Conservation (phyloP, 2,113 vertebrate species). For the Cryptomyrus ogoouensis region DNA sequence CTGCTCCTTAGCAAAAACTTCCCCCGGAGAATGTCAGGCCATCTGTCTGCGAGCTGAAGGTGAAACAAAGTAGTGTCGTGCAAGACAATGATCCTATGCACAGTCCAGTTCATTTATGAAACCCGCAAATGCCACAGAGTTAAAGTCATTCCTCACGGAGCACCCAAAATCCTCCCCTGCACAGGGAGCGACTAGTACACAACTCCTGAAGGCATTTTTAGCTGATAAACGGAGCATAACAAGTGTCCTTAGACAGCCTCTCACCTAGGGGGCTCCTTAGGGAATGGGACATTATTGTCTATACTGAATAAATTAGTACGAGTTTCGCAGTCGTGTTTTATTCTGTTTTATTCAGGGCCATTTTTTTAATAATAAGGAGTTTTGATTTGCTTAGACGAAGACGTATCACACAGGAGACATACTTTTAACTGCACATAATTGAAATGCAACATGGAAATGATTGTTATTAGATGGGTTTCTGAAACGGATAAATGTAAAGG, state of each 20-base stretch:
- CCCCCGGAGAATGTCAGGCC: not conserved
- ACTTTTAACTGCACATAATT: not conserved
- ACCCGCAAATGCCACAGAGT: not conserved
- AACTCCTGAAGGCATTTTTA: not conserved
- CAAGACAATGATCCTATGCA: not conserved
- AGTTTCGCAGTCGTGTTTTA: not conserved
- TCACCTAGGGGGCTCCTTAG: not conserved
- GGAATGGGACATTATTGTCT: not conserved
- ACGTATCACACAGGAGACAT: not conserved
- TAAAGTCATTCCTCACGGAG: not conserved
- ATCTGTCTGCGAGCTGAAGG: not conserved
- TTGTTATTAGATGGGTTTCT: not conserved
- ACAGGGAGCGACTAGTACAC: not conserved
- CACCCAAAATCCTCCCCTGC: not conserved
- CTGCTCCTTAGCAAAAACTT: not conserved
- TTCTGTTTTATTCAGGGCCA: not conserved
- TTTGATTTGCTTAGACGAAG: not conserved
- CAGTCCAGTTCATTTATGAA: not conserved
- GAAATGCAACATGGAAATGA: not conserved
- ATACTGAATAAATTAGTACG: not conserved
- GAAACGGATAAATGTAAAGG: not conserved
- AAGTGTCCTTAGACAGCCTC: not conserved
- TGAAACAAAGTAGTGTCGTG: not conserved
- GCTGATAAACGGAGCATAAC: not conserved
- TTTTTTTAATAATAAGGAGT: not conserved